Percentiles rank a stretch among this genome's conserved stretches.
These are phyloP conservation scores for Edolisoma coerulescens DNA, from an alignment of 2,113 vertebrate species.

Conservation along the genomic window DNA sequence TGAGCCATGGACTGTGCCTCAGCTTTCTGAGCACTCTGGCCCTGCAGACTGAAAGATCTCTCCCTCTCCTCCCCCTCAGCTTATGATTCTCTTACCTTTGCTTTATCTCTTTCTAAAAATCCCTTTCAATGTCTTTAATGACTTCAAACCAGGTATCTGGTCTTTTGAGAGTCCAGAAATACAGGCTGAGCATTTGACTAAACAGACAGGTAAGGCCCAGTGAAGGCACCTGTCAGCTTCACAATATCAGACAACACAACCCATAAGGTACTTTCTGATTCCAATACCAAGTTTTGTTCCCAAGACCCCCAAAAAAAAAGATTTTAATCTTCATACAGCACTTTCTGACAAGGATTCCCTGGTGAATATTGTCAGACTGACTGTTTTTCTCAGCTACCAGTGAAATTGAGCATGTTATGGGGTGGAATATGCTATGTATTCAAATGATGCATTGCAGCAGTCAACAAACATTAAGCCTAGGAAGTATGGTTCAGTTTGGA, in stretches of 20 bases:
- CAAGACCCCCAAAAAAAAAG: background rate
- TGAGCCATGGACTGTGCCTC: background rate
- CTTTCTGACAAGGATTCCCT: background rate
- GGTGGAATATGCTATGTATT: background rate
- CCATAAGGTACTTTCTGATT: background rate
- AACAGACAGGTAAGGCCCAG: background rate
- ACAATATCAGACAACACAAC: background rate
- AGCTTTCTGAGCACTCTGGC: background rate
- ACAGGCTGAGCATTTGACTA: background rate
- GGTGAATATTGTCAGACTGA: background rate
- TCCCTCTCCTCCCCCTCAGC: background rate
- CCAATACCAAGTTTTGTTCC: background rate
- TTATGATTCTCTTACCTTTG: background rate
- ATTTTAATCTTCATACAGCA: background rate
- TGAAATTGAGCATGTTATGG: background rate
- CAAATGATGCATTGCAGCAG: background rate
- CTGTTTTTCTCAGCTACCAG: constrained; percentile 12
- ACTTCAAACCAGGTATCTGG: background rate
- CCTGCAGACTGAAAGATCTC: background rate
- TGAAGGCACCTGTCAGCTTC: background rate
- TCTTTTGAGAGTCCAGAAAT: background rate
- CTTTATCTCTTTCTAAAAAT: background rate
- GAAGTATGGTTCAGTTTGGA: background rate
- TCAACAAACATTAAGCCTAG: background rate
- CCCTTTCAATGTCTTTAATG: background rate